Conservation (phyloP, 2,797 vertebrate genomes). For the Agapornis canus region DNA sequence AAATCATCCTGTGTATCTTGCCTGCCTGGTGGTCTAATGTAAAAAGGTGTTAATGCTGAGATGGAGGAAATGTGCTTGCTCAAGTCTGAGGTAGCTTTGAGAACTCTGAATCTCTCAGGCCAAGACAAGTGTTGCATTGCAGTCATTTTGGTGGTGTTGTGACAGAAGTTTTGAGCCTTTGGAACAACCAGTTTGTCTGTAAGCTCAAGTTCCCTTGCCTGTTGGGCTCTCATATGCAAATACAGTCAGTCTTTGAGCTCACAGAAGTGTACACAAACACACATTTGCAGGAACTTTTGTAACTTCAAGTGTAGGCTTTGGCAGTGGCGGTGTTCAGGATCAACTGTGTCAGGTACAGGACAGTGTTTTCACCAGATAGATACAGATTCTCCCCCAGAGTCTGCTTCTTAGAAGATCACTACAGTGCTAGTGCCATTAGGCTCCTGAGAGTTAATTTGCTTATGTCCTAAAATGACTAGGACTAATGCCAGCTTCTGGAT, state of each 20-base stretch:
- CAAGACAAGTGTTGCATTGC: not conserved
- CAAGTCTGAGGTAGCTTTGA: not conserved
- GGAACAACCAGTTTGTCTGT: not conserved
- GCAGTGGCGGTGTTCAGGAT: not conserved
- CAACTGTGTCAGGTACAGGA: not conserved
- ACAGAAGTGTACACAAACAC: fast-evolving
- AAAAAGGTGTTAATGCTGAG: not conserved
- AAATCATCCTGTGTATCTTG: not conserved
- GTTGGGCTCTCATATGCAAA: not conserved
- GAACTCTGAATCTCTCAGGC: not conserved
- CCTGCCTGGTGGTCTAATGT: not conserved
- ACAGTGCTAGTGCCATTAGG: not conserved
- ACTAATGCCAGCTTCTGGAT: not conserved
- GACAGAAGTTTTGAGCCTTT: not conserved
- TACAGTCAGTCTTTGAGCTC: not conserved
- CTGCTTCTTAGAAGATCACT: not conserved
- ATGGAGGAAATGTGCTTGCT: not conserved
- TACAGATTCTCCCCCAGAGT: fast-evolving
- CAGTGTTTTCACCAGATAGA: not conserved
- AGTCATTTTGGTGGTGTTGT: not conserved
- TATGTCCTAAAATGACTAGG: not conserved
- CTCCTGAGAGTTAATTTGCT: not conserved
- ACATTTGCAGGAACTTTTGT: not conserved
- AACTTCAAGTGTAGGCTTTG: not conserved
- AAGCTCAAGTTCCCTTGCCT: not conserved